Evolutionary conservation across 2,888 invertebrate genomes (phyloP).

Genomic region (Perdita meconis): DNA sequence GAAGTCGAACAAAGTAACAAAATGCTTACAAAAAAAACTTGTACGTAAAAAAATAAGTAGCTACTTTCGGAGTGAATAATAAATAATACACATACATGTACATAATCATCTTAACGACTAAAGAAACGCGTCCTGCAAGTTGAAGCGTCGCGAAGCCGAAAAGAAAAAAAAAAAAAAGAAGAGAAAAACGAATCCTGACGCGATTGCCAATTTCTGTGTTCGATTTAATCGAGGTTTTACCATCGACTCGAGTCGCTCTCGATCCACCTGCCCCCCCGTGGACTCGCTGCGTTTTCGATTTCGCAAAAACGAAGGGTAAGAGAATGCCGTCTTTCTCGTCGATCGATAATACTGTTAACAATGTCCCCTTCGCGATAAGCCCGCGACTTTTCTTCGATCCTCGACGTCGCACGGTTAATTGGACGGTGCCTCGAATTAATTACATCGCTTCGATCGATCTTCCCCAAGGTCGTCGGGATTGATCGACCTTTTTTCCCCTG

Average conservation of each 20-base stretch:
- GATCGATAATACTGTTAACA: constrained; percentile 44
- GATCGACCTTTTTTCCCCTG: background rate
- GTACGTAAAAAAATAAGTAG: constrained; percentile 34
- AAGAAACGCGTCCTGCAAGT: background rate
- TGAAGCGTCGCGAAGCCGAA: background rate
- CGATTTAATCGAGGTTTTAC: constrained; percentile 19
- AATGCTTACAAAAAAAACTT: constrained; percentile 7
- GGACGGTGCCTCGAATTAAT: constrained; percentile 56
- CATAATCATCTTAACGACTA: constrained; percentile 25
- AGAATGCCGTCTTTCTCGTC: background rate
- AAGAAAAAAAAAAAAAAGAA: too few relatives aligned
- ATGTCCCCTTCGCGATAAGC: constrained; percentile 27
- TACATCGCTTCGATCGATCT: constrained; percentile 22
- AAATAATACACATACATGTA: constrained; percentile 18
- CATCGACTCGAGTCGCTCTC: background rate
- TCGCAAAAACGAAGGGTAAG: background rate
- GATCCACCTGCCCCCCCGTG: background rate
- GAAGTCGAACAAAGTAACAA: background rate
- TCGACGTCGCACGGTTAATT: constrained; percentile 30
- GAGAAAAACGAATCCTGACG: background rate
- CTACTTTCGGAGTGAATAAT: constrained; percentile 23
- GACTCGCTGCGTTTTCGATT: background rate
- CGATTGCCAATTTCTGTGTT: background rate
- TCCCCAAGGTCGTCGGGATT: constrained; percentile 8
- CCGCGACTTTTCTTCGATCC: constrained; percentile 12